phyloP scores from a whole-genome alignment of 2,113 vertebrate genomes.

The Motacilla alba region DNA sequence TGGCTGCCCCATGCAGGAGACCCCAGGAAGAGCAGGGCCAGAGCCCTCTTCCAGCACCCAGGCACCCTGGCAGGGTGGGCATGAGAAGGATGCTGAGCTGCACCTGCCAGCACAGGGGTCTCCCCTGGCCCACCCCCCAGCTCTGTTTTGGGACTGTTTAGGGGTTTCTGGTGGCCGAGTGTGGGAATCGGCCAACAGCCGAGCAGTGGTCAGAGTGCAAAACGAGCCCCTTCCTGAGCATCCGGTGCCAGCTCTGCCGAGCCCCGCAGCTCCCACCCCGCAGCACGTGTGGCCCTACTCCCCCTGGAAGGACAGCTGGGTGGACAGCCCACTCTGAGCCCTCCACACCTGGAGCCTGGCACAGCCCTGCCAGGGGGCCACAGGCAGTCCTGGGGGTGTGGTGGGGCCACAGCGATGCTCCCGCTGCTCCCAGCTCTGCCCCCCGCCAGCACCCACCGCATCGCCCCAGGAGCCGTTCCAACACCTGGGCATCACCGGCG shows the following conservation, averaged over 20 bases:
- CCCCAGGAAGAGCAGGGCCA: not conserved
- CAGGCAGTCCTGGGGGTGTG: not conserved
- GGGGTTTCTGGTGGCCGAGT: not conserved
- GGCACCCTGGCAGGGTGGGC: not conserved
- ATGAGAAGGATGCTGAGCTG: not conserved
- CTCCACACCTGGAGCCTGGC: not conserved
- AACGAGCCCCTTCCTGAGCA: not conserved
- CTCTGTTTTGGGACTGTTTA: not conserved
- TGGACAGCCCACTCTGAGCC: not conserved
- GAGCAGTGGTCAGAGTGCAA: not conserved
- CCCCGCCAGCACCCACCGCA: accelerated
- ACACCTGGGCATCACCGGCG: not conserved
- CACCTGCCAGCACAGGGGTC: not conserved
- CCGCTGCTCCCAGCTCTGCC: not conserved
- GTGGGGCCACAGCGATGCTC: not conserved
- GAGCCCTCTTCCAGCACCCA: not conserved
- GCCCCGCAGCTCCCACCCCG: not conserved
- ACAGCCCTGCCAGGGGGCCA: not conserved
- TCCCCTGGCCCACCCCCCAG: accelerated
- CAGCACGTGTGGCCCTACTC: accelerated
- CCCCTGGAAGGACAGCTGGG: not conserved
- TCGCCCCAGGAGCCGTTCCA: not conserved
- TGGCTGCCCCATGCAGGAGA: not conserved
- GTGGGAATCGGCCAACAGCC: not conserved
- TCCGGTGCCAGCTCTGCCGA: not conserved